Percentiles rank a stretch among this genome's conserved stretches.
These are phyloP conservation scores for Athalia circularis DNA, from an alignment of 2,888 invertebrate species.

Conservation along the genomic window DNA sequence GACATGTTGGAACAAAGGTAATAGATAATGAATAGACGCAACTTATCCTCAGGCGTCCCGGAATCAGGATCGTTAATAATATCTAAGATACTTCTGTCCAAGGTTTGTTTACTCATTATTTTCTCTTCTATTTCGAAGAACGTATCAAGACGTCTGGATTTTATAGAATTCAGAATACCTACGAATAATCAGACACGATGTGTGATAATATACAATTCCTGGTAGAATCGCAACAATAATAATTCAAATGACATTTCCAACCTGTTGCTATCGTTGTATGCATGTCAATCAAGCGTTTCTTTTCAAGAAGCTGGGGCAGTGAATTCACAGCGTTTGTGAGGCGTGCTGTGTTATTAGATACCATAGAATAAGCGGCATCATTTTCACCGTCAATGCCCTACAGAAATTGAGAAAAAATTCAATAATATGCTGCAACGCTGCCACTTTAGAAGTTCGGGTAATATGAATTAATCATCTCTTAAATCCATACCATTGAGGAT, in stretches of 20 bases:
- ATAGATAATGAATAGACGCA: constrained; percentile 94
- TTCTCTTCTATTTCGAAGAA: constrained; percentile 99
- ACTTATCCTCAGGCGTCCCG: constrained; percentile 93
- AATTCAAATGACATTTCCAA: constrained; percentile 61
- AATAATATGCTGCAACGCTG: not conserved
- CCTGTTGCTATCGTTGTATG: constrained; percentile 98
- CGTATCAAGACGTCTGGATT: constrained; percentile 93
- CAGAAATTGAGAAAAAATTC: constrained; percentile 36
- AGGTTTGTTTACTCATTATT: constrained; percentile 90
- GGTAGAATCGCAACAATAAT: constrained; percentile 33
- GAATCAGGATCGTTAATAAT: constrained; percentile 90
- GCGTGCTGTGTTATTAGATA: constrained; percentile 94
- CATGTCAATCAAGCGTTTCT: constrained; percentile 98
- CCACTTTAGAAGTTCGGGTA: not conserved
- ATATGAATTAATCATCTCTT: not conserved
- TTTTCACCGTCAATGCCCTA: constrained; percentile 90
- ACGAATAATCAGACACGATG: constrained; percentile 41
- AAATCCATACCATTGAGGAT: constrained; percentile 84
- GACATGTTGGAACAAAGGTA: constrained; percentile 90
- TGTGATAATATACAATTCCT: constrained; percentile 4
- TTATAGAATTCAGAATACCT: constrained; percentile 89
- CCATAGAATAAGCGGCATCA: constrained; percentile 89
- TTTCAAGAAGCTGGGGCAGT: constrained; percentile 96
- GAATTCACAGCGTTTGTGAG: constrained; percentile 97
- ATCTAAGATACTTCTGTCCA: constrained; percentile 91